A percentile compares a stretch with the other conserved stretches of the same genome.
Conservation (phyloP, 2,113 vertebrate genomes). For the Sciurus niger region DNA sequence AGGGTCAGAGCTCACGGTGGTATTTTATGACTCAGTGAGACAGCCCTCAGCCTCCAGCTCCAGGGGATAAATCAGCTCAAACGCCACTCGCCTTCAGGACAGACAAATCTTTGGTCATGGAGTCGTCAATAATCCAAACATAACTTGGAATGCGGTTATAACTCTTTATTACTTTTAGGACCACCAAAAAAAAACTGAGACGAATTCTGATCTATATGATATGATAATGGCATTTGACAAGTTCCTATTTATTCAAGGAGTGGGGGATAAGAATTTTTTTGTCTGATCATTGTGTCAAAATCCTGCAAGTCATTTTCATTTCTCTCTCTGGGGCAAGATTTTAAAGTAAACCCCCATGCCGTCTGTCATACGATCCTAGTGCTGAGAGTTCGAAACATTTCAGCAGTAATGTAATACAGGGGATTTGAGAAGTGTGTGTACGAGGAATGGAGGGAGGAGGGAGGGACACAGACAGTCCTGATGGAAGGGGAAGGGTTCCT, state of each 20-base stretch:
- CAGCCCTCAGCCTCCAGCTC: background rate
- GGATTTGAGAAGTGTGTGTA: constrained; percentile 55
- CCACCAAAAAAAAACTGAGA: constrained; percentile 72
- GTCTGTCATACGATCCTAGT: constrained; percentile 66
- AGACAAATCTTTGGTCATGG: constrained; percentile 73
- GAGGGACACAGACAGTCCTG: constrained; percentile 3
- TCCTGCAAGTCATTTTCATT: constrained; percentile 80
- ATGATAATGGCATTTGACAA: constrained; percentile 82
- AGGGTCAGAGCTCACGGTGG: background rate
- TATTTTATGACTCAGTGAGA: constrained; percentile 61
- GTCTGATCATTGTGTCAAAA: constrained; percentile 78
- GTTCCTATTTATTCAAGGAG: constrained; percentile 77
- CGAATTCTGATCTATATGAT: constrained; percentile 80
- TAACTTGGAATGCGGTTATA: constrained; percentile 81
- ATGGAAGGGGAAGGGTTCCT: background rate
- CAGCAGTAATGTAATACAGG: constrained; percentile 83
- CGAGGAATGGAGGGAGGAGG: background rate
- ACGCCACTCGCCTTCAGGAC: constrained; percentile 67
- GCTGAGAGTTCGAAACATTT: constrained; percentile 79
- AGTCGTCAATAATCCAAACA: constrained; percentile 77
- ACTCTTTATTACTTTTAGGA: constrained; percentile 79
- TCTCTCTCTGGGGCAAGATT: constrained; percentile 80
- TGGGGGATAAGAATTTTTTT: constrained; percentile 76
- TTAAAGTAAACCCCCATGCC: constrained; percentile 72
- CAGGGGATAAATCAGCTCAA: constrained; percentile 74